Conservation (phyloP, 2,797 vertebrate species). For the Chiroxiphia lanceolata region DNA sequence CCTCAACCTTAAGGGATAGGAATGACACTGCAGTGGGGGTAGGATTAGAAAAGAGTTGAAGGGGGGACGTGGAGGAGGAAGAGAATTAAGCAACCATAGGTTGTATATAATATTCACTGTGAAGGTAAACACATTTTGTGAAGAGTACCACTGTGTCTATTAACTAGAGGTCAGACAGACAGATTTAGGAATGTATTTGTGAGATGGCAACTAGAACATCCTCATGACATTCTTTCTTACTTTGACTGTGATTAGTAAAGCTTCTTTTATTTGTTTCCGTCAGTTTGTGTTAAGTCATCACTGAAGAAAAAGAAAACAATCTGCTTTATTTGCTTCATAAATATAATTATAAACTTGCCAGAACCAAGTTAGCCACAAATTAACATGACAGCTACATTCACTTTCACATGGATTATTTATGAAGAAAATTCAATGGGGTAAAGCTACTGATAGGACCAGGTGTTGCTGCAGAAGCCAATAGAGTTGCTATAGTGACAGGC, state of each 20-base stretch:
- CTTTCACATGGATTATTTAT: slow-evolving; percentile 70
- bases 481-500: slow-evolving; percentile 66
- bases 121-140: background rate
- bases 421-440: slow-evolving; percentile 42
- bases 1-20: background rate
- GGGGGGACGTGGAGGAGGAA: background rate
- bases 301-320: slow-evolving; percentile 62
- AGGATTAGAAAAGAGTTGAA: background rate
- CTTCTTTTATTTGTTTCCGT: slow-evolving; percentile 66
- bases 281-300: slow-evolving; percentile 9
- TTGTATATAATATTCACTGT: background rate
- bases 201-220: background rate
- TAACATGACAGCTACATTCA: slow-evolving; percentile 67
- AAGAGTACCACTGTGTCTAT: background rate
- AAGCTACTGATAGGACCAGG: slow-evolving; percentile 43
- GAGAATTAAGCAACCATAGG: background rate
- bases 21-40: background rate
- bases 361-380: slow-evolving; percentile 67
- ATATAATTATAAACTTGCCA: slow-evolving; percentile 63
- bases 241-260: slow-evolving; percentile 8
- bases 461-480: slow-evolving; percentile 36
- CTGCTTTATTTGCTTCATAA: slow-evolving; percentile 70
- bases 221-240: background rate
- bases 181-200: background rate
- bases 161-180: background rate